Conservation (phyloP, 2,797 vertebrate genomes). For the Acanthurus tractus region DNA sequence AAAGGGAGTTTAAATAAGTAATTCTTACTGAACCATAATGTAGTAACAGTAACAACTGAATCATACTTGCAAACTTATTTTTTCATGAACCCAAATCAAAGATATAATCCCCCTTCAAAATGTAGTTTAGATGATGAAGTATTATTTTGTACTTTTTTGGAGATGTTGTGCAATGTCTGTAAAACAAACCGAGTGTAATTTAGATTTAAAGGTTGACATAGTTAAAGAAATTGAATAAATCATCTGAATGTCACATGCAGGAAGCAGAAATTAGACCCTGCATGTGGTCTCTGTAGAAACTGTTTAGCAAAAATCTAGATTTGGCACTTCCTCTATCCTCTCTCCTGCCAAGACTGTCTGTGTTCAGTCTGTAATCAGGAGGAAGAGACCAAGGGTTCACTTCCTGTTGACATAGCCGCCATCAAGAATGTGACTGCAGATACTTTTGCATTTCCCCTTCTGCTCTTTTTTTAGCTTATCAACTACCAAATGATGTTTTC, state of each 20-base stretch:
- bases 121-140: background rate
- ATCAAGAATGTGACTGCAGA: conserved; percentile 40
- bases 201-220: background rate
- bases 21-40: conserved; percentile 2
- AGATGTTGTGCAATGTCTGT: background rate
- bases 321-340: conserved; percentile 74
- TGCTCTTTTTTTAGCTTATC: conserved; percentile 28
- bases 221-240: conserved; percentile 9
- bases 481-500: conserved; percentile 14
- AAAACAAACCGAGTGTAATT: background rate
- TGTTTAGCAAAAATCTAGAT: conserved; percentile 58
- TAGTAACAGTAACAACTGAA: background rate
- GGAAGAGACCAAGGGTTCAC: conserved; percentile 64
- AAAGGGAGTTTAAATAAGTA: background rate
- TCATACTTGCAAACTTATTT: background rate
- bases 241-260: conserved; percentile 65
- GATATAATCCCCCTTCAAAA: background rate
- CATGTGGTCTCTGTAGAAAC: conserved; percentile 35
- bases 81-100: background rate
- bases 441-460: conserved; percentile 37
- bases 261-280: conserved; percentile 65
- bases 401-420: conserved; percentile 71
- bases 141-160: background rate
- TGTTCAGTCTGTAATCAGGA: conserved; percentile 69
- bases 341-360: conserved; percentile 53